Evolutionary conservation across 2,797 vertebrate species (phyloP).

Genomic region (Choloepus didactylus): DNA sequence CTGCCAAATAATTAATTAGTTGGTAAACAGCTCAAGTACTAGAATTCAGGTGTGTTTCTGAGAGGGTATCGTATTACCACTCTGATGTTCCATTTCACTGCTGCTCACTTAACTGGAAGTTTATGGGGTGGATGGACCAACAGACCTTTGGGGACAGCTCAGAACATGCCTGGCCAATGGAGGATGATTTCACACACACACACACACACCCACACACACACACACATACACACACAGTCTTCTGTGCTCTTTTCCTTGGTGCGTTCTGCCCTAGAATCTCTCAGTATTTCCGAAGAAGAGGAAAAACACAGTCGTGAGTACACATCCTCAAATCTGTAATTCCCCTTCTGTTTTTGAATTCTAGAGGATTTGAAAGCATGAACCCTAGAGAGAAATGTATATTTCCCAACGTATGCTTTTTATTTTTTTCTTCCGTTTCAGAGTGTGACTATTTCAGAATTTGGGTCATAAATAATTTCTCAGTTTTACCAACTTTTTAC

Average conservation of each 20-base stretch:
- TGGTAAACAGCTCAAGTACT: conserved; percentile 53
- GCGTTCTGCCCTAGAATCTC: neutral
- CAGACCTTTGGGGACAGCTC: neutral
- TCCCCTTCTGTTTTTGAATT: neutral
- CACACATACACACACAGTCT: no score
- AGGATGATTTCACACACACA: neutral
- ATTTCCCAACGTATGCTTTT: neutral
- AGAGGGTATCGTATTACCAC: neutral
- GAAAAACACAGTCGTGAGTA: neutral
- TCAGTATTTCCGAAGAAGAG: neutral
- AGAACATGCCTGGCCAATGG: accelerated
- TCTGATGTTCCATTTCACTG: neutral
- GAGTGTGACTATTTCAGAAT: conserved; percentile 63
- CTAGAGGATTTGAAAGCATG: neutral
- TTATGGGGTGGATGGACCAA: neutral
- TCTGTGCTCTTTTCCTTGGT: neutral
- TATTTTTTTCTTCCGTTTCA: neutral
- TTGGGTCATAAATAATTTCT: conserved; percentile 64
- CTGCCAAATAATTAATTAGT: conserved; percentile 64
- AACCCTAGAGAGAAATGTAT: neutral
- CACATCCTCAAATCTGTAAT: neutral
- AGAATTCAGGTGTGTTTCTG: neutral
- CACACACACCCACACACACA: no score
- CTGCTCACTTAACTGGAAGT: neutral
- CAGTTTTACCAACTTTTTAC: conserved; percentile 69